phyloP scores from a whole-genome alignment of 2,113 vertebrate species.

The Gymnocephalus cernua region DNA sequence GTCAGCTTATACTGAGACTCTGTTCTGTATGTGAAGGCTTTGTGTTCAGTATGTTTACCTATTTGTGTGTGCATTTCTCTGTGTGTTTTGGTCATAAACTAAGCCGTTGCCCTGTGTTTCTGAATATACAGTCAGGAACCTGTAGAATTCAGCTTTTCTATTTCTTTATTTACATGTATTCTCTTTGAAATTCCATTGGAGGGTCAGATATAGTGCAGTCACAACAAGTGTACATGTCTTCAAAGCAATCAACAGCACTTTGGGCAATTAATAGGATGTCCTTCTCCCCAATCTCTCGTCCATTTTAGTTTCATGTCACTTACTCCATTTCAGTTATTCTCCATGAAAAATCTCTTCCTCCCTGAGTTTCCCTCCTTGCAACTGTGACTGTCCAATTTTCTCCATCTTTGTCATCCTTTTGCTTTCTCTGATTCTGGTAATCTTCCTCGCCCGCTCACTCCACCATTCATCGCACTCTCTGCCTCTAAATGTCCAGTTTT shows the following conservation, averaged over 20 bases:
- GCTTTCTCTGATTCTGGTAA: conserved; percentile 69
- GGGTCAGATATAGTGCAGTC: conserved; percentile 30
- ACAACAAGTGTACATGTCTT: conserved; percentile 56
- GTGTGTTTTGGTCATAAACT: conserved; percentile 38
- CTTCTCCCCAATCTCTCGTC: conserved; percentile 44
- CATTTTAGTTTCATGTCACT: conserved; percentile 75
- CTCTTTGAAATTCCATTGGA: neutral
- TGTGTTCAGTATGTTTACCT: conserved; percentile 38
- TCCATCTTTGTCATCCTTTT: conserved; percentile 70
- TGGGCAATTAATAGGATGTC: conserved; percentile 74
- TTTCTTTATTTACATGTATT: conserved; percentile 8
- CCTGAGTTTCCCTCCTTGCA: conserved; percentile 56
- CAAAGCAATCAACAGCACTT: conserved; percentile 46
- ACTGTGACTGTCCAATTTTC: conserved; percentile 77
- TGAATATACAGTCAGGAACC: conserved; percentile 9
- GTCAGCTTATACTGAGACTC: conserved; percentile 47
- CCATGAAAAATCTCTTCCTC: conserved; percentile 10
- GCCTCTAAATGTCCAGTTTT: conserved; percentile 71
- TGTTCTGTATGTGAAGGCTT: conserved; percentile 34
- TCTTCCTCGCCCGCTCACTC: conserved; percentile 58
- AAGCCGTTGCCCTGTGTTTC: conserved; percentile 2
- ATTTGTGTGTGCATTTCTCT: conserved; percentile 37
- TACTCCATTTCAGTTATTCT: conserved; percentile 69
- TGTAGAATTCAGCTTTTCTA: neutral
- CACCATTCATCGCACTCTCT: conserved; percentile 49